phyloP scores from a whole-genome alignment of 1,140 invertebrate species.

The Brachionus rubens region DNA sequence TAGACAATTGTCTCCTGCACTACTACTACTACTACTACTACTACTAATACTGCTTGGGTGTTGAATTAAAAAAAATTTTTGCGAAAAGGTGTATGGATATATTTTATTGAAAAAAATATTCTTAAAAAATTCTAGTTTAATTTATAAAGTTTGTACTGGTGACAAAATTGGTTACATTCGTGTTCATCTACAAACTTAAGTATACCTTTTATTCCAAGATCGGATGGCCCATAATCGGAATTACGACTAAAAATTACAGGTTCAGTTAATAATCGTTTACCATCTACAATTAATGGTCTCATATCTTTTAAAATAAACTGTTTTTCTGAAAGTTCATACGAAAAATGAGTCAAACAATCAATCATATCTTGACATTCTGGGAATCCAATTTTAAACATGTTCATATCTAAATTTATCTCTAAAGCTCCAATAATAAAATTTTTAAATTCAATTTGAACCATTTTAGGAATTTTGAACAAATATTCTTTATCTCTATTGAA shows the following conservation, averaged over 20 bases:
- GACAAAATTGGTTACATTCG: not conserved
- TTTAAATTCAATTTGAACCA: not conserved
- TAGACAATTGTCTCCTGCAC: too few species aligned
- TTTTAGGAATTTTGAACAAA: not conserved
- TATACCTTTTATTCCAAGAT: not conserved
- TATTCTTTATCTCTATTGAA: not conserved
- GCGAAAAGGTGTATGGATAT: not conserved
- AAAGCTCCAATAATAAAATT: not conserved
- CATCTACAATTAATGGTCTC: not conserved
- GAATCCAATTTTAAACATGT: not conserved
- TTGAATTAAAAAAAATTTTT: too few species aligned
- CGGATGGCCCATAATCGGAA: not conserved
- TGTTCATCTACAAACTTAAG: not conserved
- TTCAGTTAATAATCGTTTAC: not conserved
- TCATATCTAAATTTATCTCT: not conserved
- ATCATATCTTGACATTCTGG: not conserved
- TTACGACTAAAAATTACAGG: not conserved
- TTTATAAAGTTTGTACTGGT: not conserved
- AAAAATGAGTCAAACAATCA: constrained; percentile 1
- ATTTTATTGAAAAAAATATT: not conserved
- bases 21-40: too few species aligned
- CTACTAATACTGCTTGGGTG: too few species aligned
- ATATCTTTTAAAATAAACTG: constrained; percentile 6
- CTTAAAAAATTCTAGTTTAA: not conserved
- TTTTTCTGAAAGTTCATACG: not conserved